A percentile compares a stretch with the other conserved stretches of the same genome.
These are phyloP conservation scores for Pteropus alecto DNA, from an alignment of 2,113 vertebrate species.

Conservation along the genomic window DNA sequence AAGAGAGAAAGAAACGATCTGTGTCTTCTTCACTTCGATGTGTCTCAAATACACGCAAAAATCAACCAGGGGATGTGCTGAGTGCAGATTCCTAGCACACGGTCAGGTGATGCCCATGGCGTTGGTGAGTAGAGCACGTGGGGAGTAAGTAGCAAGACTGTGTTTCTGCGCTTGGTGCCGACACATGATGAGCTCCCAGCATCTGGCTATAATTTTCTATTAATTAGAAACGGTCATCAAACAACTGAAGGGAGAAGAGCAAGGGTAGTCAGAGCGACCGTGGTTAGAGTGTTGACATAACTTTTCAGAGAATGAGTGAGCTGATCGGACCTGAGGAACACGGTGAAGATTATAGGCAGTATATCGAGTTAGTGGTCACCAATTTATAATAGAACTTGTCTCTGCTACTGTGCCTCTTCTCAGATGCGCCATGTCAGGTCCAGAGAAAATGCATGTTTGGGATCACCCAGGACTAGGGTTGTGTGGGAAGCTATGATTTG, in stretches of 20 bases:
- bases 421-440: background rate
- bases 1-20: background rate
- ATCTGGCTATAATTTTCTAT: background rate
- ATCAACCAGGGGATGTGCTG: background rate
- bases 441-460: background rate
- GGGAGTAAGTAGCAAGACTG: background rate
- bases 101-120: background rate
- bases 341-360: background rate
- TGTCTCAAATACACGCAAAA: background rate
- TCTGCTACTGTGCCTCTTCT: background rate
- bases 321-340: background rate
- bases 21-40: background rate
- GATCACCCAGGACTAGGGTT: background rate
- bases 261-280: background rate
- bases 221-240: slow-evolving; percentile 5
- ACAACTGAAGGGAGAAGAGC: background rate
- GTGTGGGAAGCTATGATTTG: rapidly evolving
- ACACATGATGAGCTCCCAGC: background rate
- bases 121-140: background rate
- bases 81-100: background rate
- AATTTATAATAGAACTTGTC: background rate
- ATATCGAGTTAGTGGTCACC: background rate
- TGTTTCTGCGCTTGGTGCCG: background rate
- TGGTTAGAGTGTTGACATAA: background rate
- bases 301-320: background rate